Base-by-base conservation (phyloP, 2,113 vertebrate genomes). In the Dryoscopus gambensis region DNA sequence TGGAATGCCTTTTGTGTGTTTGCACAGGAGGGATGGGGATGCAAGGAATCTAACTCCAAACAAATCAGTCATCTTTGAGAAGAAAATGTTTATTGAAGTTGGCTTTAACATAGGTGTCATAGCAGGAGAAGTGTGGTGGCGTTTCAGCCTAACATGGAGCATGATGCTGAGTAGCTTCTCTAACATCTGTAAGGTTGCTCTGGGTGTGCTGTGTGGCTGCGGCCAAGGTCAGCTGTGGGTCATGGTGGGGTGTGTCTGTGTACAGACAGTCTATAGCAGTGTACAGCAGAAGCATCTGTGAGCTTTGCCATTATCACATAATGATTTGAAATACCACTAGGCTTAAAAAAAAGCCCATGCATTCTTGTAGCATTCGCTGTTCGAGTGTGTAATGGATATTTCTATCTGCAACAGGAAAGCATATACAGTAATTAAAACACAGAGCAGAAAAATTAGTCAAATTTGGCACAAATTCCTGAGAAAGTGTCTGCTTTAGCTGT, bases 341-440 rank as follows among this genome's bases (percentile, higher is more conserved):
- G 89, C 76, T 93, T 86, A 19, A 60, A 73, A 42, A 69, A 70
- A 62, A 28, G 11, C 23, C 3, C 9, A 27, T 1, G 0, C 18
- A 40, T 92, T 84, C 63, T 81, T 44, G 33, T 33, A 81, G 59
- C 24, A 6, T 78, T 81, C 85, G 76, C 74, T 95, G 53, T 78
- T 96, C 89, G 83, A 93, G 86, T 76, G 79, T 96, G 63, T 89
- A 95, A 97, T 97, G 84, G 89, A 56, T 97, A 93, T 97, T 96
- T 95, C 86, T 78, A 90, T 69, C 90, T 95, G 73, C 50, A 91
- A 68, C 84, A 94, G 91, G 81, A 96, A 97, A 95, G 56, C 80
- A 63, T 69, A 91, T 87, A 87, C 79, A 89, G 92, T 96, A 94
- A 97, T 97, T 98, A 98, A 97, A 97, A 96, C 24, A 62, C 57